Base-by-base conservation (phyloP, 2,797 vertebrate genomes). In the Menidia menidia region DNA sequence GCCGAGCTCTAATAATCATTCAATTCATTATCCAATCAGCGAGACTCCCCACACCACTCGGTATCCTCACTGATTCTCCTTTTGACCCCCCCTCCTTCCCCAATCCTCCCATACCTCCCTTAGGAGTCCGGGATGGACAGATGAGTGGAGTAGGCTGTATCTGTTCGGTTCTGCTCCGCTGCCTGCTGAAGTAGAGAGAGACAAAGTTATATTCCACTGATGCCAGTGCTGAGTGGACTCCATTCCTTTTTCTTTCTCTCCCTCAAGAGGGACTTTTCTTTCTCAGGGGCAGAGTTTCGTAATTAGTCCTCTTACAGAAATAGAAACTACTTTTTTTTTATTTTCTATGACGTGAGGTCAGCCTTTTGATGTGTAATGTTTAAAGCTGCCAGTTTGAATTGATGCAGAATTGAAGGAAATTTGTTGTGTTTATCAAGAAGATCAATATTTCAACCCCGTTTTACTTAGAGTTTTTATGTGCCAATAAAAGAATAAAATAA, bases 11-110 rank as follows among this genome's bases (percentile, higher is more conserved):
- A 80, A 90, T 89, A 92, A 92, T 94, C 88, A 88, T 89, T 92
- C 89, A 90, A 82, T 92, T 91, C 90, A 93, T 92, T 84, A 91
- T 89, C 89, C 93, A 93, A 93, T 95, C 93, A 92, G 84, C 82
- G 77, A 83, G 82, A 89, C 89, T 90, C 77, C 59, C 76, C 84
- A 68, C 39, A 35, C 81, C 56, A 32, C 73, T 84, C 73, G 4
- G 57, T 77, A 71, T 80, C 77, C 65, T 78, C 80, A 60, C 77
- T 85, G 70, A 77, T 79, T 89, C 80, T 84, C 61, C 59, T 70
- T 78, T 71, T 81, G 61, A 75, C 72, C 62, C 73, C 73, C 78
- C 68, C 14, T 47, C 60, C 69, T 35, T 52, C 25, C 41, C 80
- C 80, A 60, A 74, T 78, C 80, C 86, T 77, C 71, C 83, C 70